These are phyloP conservation scores for Phorcus lineatus DNA, from an alignment of 2,888 invertebrate genomes.

Conservation along the genomic window DNA sequence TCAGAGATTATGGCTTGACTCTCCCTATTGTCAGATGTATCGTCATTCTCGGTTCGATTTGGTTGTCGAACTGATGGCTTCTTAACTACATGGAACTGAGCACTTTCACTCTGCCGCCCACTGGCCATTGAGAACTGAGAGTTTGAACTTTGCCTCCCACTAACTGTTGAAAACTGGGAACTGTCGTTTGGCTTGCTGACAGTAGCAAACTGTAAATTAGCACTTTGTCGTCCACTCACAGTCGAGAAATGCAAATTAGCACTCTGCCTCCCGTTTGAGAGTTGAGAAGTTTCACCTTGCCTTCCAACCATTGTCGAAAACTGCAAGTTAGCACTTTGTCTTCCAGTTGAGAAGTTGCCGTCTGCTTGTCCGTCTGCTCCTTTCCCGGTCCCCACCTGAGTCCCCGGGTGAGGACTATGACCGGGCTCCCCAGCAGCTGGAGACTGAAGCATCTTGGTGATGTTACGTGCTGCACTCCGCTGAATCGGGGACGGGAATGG, in stretches of 20 bases:
- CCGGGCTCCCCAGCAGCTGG: conserved; percentile 9
- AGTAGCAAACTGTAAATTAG: neutral
- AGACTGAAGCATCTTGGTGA: conserved; percentile 38
- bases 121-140: neutral
- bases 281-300: neutral
- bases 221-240: neutral
- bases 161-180: too few relatives aligned
- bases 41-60: neutral
- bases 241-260: too few relatives aligned
- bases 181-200: neutral
- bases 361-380: neutral
- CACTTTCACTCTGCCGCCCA: neutral
- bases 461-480: conserved; percentile 34
- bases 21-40: neutral
- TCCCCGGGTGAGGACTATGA: neutral
- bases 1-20: neutral
- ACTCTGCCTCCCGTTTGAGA: too few relatives aligned
- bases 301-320: neutral
- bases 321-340: neutral
- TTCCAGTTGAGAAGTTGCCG: neutral
- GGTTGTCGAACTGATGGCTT: neutral
- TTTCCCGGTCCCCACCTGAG: neutral
- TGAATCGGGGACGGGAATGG: neutral
- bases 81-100: neutral
- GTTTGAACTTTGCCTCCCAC: too few relatives aligned